Conservation (phyloP, 1,140 invertebrate species). For the Probaryconus sp. region DNA sequence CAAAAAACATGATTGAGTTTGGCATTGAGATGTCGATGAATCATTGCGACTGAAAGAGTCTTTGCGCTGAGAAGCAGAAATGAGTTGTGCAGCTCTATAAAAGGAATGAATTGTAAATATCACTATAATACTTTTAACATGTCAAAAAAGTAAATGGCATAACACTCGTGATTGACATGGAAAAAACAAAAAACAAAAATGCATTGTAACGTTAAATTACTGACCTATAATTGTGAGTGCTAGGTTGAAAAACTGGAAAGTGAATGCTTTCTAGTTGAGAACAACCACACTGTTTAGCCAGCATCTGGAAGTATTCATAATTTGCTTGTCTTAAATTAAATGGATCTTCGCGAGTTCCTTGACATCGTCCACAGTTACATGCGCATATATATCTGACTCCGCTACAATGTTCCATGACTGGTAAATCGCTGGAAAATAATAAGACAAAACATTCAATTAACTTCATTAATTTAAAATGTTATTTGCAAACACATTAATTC, state of each 20-base stretch:
- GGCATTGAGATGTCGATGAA: constrained; percentile 68
- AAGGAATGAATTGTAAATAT: neutral
- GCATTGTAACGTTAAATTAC: neutral
- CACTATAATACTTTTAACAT: too few relatives aligned
- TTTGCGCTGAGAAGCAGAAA: constrained; percentile 71
- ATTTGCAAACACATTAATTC: too few relatives aligned
- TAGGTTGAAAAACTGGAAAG: constrained; percentile 92
- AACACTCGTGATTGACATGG: too few relatives aligned
- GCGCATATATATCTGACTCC: constrained; percentile 89
- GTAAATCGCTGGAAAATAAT: constrained; percentile 68
- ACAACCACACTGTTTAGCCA: constrained; percentile 88
- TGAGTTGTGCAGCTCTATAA: constrained; percentile 77
- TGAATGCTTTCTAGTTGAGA: constrained; percentile 82
- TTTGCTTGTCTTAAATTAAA: constrained; percentile 92
- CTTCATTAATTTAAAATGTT: neutral
- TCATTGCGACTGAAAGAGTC: constrained; percentile 71
- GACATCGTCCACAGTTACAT: constrained; percentile 94
- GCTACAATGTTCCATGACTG: constrained; percentile 84
- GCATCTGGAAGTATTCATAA: constrained; percentile 88
- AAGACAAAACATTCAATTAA: neutral
- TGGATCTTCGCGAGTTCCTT: constrained; percentile 91
- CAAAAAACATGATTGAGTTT: constrained; percentile 76
- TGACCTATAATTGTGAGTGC: constrained; percentile 76
- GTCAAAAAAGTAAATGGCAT: too few relatives aligned
- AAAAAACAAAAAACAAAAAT: too few relatives aligned